Percentiles rank a stretch among this genome's conserved stretches.
Evolutionary conservation across 2,888 invertebrate genomes (phyloP).

Genomic region (Pherbina coryleti): DNA sequence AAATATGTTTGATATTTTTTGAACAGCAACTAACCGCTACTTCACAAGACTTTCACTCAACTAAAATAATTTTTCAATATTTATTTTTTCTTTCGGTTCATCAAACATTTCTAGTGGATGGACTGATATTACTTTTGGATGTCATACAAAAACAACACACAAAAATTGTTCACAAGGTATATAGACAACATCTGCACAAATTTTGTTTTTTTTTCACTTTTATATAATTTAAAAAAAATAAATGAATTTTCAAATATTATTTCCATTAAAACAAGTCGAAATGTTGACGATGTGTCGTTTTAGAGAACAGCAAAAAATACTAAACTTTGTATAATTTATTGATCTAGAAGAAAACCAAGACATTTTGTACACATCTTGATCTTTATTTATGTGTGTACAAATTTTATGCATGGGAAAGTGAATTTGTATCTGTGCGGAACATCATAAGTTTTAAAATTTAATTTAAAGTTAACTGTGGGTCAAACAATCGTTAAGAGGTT

Average conservation of each 20-base stretch:
- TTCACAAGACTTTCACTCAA: slow-evolving; percentile 37
- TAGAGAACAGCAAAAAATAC: too few relatives aligned
- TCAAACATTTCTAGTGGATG: slow-evolving; percentile 21
- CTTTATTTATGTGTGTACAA: not conserved
- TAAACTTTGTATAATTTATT: too few relatives aligned
- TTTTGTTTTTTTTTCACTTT: slow-evolving; percentile 1
- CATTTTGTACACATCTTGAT: not conserved
- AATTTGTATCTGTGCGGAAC: too few relatives aligned
- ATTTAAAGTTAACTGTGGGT: too few relatives aligned
- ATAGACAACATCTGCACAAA: not conserved
- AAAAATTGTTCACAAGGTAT: not conserved
- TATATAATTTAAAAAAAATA: not conserved
- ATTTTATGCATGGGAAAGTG: too few relatives aligned
- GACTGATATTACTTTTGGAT: slow-evolving; percentile 9
- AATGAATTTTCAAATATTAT: not conserved
- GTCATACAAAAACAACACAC: slow-evolving; percentile 11
- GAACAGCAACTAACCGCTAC: slow-evolving; percentile 20
- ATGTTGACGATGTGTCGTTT: too few relatives aligned
- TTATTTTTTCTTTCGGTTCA: slow-evolving; percentile 4
- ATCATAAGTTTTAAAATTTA: too few relatives aligned
- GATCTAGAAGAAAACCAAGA: too few relatives aligned
- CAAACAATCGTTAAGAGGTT: too few relatives aligned
- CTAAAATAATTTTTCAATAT: slow-evolving; percentile 25
- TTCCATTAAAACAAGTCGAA: too few relatives aligned
- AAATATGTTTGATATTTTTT: not conserved